Base-by-base conservation (phyloP, 2,888 invertebrate species). In the Andrena camellia region DNA sequence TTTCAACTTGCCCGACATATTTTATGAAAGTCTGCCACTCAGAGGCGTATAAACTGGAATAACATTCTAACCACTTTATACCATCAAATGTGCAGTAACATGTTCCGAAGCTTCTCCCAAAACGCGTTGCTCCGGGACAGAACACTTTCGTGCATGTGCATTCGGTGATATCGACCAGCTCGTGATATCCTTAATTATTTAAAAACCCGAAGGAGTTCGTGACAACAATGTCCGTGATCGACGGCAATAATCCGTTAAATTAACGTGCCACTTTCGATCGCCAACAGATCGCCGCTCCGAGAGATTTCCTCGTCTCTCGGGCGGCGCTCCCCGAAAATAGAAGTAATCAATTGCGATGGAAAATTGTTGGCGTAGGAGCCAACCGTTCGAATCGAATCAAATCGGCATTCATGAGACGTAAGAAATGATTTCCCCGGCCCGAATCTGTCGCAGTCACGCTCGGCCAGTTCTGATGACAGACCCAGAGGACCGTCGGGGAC, bases 361-460 rank as follows among this genome's bases (percentile, higher is more conserved):
- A 73, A 79, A 81, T 62, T 81, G 60, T 64, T 67, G 81, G 80
- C 71, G 48, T 59, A 50, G 63, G 42, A 80, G 80, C 80, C 77
- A 73, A 81, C 80, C 57, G 66, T 63, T 23, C 78, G 83, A 83
- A 84, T 86, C 71, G 80, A 80, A 78, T 84, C 81, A 76, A 86
- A 89, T 91, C 87, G 87, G 78, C 85, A 90, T 90, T 90, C 89
- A 89, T 69, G 80, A 78, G 78, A 84, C 78, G 84, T 87, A 87
- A 84, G 78, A 71, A 86, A 84, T 68, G 84, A 84, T 75, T 84
- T 80, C 78, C 82, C 48, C 42, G 82, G 76, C 63, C 74, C 77
- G 80, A 81, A 68, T 87, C 81, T 87, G 88, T 90, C 90, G 90
- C 90, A 91, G 90, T 91, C 90, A 90, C 90, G 91, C 87, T 80